phyloP scores from a whole-genome alignment of 1,140 invertebrate genomes.

The Latrodectus geometricus region DNA sequence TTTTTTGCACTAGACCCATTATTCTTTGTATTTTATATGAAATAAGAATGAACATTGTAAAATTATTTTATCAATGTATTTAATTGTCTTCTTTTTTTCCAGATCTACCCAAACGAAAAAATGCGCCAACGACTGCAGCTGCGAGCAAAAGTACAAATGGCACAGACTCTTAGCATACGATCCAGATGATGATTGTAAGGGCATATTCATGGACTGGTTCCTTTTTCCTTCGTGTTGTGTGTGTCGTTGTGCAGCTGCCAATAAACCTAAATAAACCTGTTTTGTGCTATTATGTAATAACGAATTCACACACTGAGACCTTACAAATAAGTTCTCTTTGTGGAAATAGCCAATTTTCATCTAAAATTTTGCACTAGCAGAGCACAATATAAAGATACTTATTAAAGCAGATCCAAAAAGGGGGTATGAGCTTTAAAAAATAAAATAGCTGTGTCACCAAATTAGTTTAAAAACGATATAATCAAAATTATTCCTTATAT shows the following conservation, averaged over 20 bases:
- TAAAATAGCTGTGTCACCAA: too few species aligned
- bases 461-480: too few species aligned
- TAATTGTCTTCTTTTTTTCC: not conserved
- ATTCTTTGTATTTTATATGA: not conserved
- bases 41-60: not conserved
- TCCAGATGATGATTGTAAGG: slow-evolving; percentile 92
- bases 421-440: too few species aligned
- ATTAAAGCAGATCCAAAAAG: too few species aligned
- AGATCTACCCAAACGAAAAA: slow-evolving; percentile 83
- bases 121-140: slow-evolving; percentile 85
- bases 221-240: slow-evolving; percentile 93
- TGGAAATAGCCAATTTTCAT: too few species aligned
- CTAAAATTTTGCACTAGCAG: too few species aligned
- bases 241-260: slow-evolving; percentile 77
- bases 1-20: not conserved
- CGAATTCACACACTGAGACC: too few species aligned
- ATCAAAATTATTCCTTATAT: too few species aligned
- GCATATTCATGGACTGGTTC: slow-evolving; percentile 97
- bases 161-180: slow-evolving; percentile 90
- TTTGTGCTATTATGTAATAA: not conserved
- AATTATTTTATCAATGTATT: not conserved
- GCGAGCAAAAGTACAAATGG: slow-evolving; percentile 90
- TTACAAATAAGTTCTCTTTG: too few species aligned
- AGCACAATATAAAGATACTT: too few species aligned
- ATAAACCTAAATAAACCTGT: slow-evolving; percentile 26